phyloP scores from a whole-genome alignment of 2,797 vertebrate species.

The Danio kyathit region DNA sequence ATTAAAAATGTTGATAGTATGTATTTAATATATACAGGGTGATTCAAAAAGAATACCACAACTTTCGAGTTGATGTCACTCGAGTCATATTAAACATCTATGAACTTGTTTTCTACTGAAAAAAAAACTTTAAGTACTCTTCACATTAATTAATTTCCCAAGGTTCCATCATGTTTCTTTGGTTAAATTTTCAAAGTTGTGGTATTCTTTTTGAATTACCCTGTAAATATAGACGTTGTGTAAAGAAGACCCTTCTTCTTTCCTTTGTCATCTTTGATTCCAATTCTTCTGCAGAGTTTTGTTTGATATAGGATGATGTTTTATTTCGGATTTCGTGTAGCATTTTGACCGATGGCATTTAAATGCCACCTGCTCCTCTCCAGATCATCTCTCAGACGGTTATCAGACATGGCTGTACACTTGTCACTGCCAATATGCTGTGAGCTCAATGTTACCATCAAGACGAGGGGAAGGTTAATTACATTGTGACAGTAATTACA shows the following conservation, averaged over 20 bases:
- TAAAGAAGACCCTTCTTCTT: not conserved
- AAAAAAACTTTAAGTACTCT: too few species aligned
- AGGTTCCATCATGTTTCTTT: too few species aligned
- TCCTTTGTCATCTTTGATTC: not conserved
- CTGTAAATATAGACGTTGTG: not conserved
- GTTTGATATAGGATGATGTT: slow-evolving; percentile 1
- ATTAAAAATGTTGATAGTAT: not conserved
- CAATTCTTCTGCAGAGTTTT: not conserved
- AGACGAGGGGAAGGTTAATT: slow-evolving; percentile 43
- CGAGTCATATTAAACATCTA: too few species aligned
- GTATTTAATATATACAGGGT: too few species aligned
- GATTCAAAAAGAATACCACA: too few species aligned
- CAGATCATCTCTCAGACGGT: slow-evolving; percentile 18
- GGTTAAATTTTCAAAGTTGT: too few species aligned
- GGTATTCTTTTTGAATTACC: too few species aligned
- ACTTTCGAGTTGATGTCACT: too few species aligned
- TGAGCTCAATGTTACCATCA: slow-evolving; percentile 45
- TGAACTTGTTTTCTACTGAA: too few species aligned
- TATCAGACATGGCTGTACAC: slow-evolving; percentile 5
- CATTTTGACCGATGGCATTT: slow-evolving; percentile 68
- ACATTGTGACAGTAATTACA: slow-evolving; percentile 53
- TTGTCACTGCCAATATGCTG: slow-evolving; percentile 24
- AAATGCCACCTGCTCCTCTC: slow-evolving; percentile 66
- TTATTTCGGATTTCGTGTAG: slow-evolving; percentile 18
- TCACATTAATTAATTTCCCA: too few species aligned